phyloP scores from a whole-genome alignment of 2,888 invertebrate species.

The Itoplectis maculator region DNA sequence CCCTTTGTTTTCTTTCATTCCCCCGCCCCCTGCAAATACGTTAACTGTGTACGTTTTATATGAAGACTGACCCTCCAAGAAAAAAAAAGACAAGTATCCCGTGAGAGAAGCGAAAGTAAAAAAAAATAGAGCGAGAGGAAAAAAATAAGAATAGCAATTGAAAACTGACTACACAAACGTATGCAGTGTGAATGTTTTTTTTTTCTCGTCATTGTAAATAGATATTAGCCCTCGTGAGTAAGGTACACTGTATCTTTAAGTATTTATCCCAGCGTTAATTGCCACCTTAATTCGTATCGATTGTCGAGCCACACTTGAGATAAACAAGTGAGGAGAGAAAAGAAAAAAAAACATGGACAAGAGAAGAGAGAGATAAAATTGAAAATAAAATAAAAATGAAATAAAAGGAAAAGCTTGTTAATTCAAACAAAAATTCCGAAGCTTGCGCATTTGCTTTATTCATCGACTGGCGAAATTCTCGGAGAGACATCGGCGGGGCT shows the following conservation, averaged over 20 bases:
- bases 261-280: constrained; percentile 56
- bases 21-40: not conserved
- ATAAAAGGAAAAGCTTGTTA: constrained; percentile 26
- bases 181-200: constrained; percentile 34
- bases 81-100: constrained; percentile 27
- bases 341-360: constrained; percentile 17
- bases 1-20: not conserved
- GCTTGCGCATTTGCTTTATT: constrained; percentile 20
- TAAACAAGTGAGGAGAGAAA: constrained; percentile 7
- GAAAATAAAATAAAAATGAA: not conserved
- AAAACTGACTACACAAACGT: constrained; percentile 5
- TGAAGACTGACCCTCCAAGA: constrained; percentile 54
- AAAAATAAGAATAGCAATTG: constrained; percentile 1
- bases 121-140: constrained; percentile 1
- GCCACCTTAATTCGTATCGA: constrained; percentile 39
- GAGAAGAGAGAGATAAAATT: not conserved
- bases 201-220: constrained; percentile 60
- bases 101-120: constrained; percentile 9
- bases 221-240: constrained; percentile 36
- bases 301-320: constrained; percentile 50
- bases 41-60: constrained; percentile 44
- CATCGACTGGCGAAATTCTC: not conserved
- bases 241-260: constrained; percentile 56
- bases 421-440: no score
- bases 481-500: not conserved